Conservation (phyloP, 64 coral and sea anemone species). For the Acropora yongei region DNA sequence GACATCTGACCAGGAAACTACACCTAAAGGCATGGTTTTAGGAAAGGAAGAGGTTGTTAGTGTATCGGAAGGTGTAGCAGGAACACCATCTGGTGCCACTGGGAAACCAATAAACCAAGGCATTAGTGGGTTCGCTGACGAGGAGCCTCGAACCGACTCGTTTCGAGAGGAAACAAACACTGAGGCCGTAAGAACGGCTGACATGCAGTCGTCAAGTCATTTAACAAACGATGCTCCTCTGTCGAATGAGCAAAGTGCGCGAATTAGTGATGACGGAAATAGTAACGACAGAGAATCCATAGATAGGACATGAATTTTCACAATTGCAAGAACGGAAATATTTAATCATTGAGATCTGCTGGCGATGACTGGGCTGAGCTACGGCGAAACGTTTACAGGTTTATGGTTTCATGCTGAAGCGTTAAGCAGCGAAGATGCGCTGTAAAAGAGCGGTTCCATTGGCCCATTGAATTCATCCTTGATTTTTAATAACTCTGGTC, state of each 20-base stretch:
- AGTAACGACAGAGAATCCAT: background rate
- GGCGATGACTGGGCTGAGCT: background rate
- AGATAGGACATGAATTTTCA: slow-evolving; percentile 1
- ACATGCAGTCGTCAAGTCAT: background rate
- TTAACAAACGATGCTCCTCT: background rate
- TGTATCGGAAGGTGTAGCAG: slow-evolving; percentile 22
- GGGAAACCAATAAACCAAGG: background rate
- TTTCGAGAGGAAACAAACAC: background rate
- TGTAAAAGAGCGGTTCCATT: background rate
- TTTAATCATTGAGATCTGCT: background rate
- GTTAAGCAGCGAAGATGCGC: no score
- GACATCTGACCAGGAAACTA: background rate
- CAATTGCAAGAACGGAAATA: background rate
- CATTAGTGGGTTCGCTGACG: background rate
- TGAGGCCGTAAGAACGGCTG: background rate
- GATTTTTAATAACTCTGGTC: no score
- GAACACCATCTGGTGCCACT: background rate
- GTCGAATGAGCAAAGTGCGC: background rate
- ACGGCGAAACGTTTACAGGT: no score
- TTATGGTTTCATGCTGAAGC: no score
- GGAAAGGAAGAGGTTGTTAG: slow-evolving; percentile 73
- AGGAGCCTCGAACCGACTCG: background rate
- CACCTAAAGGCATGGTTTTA: slow-evolving; percentile 24
- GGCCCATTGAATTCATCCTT: no score
- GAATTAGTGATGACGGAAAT: background rate